A percentile compares a stretch with the other conserved stretches of the same genome.
Evolutionary conservation across 2,888 invertebrate genomes (phyloP).

Genomic region (Lepidochitona cinerea): DNA sequence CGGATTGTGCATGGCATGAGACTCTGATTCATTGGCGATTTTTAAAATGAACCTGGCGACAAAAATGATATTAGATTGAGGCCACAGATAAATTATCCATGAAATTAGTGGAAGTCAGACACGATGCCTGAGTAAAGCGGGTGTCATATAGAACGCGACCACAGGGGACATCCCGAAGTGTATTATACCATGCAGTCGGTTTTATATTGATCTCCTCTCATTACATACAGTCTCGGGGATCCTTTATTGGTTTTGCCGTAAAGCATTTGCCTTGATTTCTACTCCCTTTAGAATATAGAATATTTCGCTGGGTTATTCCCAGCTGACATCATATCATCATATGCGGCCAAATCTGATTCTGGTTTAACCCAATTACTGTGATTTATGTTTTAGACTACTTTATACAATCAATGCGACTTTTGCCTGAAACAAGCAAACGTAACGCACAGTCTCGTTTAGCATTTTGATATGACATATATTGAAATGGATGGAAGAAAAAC

Average conservation of each 20-base stretch:
- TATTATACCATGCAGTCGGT: too few species aligned
- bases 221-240: background rate
- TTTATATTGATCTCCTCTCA: background rate
- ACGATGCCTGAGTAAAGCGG: too few species aligned
- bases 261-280: background rate
- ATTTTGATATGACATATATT: background rate
- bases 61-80: too few species aligned
- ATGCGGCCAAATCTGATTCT: background rate
- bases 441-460: too few species aligned
- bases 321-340: background rate
- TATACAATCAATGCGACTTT: background rate
- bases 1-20: too few species aligned
- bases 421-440: background rate
- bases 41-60: too few species aligned
- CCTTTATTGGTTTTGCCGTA: background rate
- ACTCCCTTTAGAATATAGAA: background rate
- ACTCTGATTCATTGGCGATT: too few species aligned
- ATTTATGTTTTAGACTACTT: background rate
- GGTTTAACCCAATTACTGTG: background rate
- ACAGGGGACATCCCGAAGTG: too few species aligned
- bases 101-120: too few species aligned
- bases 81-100: too few species aligned
- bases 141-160: too few species aligned
- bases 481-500: background rate
- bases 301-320: background rate